Base-by-base conservation (phyloP, 2,797 vertebrate species). In the Pelodytes ibericus region DNA sequence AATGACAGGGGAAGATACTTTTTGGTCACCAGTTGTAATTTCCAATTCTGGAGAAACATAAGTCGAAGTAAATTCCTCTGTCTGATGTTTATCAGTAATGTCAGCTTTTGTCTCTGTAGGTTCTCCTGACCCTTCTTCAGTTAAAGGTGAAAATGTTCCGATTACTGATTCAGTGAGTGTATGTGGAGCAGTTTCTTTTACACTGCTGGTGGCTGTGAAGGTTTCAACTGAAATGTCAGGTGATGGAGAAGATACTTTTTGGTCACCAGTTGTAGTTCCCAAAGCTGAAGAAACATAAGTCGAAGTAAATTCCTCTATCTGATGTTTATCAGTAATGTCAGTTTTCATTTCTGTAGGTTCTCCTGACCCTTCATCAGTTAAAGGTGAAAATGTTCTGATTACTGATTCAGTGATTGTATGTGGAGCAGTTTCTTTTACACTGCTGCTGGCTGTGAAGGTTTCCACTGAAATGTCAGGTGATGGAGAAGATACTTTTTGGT, bases 351-450 rank as follows among this genome's bases (percentile, higher is more conserved):
- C 33, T 36, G 33, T 4, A 36, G 16, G n/a, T 20, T 51, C 71
- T 26, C 60, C 71, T 29, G 71, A 64, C 24, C 60, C 61, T 33
- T 39, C 3, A 16, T 64, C 60, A 39, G 18, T 41, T 51, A 64
- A 39, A 24, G 24, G 24, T 13, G 27, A 63, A 57, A 27, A 15
- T n/a, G n/a, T n/a, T 29, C 30, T 63, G 24, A 63, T 8, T 22
- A 27, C 29, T 5, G 47, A 20, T 56, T 53, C 30, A 26, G 33
- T 36, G 16, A 10, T 5, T 59, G 6, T 27, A 3, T 44, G 56
- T 27, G 30, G 26, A 31, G 57, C 15, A 24, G n/a, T 16, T 5
- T 61, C 27, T 3, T 53, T 30, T n/a, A n/a, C n/a, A n/a, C n/a
- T n/a, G n/a, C n/a, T n/a, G n/a, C n/a, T n/a, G n/a, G n/a, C n/a